Evolutionary conservation across 1,140 invertebrate species (phyloP).

Genomic region (Gerris buenoi): DNA sequence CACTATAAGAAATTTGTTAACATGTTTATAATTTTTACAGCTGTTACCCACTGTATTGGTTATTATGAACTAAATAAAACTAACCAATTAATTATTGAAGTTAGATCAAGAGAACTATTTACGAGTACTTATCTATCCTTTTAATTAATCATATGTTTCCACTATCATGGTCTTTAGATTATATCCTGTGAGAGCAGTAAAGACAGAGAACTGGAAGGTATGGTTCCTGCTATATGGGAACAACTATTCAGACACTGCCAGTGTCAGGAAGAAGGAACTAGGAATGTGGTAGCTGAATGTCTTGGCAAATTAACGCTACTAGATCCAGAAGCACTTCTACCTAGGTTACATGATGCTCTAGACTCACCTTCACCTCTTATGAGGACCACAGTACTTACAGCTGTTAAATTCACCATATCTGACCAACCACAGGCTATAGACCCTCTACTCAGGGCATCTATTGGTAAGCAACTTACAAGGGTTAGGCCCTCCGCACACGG

Average conservation of each 20-base stretch:
- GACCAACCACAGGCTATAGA: constrained; percentile 93
- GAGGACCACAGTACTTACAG: constrained; percentile 92
- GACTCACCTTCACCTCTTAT: constrained; percentile 68
- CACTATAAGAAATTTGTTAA: too few relatives aligned
- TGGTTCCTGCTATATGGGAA: constrained; percentile 77
- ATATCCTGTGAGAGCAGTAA: constrained; percentile 67
- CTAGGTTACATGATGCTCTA: constrained; percentile 60
- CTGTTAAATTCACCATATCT: constrained; percentile 94
- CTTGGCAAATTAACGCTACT: constrained; percentile 92
- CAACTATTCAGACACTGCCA: constrained; percentile 86
- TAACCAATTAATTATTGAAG: too few relatives aligned
- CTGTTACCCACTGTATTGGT: too few relatives aligned
- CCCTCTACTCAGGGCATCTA: constrained; percentile 65
- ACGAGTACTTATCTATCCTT: too few relatives aligned
- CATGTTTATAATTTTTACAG: too few relatives aligned
- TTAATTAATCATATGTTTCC: too few relatives aligned
- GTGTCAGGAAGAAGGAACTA: constrained; percentile 88
- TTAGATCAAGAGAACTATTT: too few relatives aligned
- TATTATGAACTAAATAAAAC: too few relatives aligned
- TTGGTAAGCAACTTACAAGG: constrained; percentile 30
- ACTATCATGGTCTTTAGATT: too few relatives aligned
- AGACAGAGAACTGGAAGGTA: constrained; percentile 63
- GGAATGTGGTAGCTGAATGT: constrained; percentile 97
- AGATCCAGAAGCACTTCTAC: constrained; percentile 68
- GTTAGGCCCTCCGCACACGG: too few relatives aligned